These are phyloP conservation scores for Amblyjoppa fuscipennis DNA, from an alignment of 2,888 invertebrate species.

Conservation along the genomic window DNA sequence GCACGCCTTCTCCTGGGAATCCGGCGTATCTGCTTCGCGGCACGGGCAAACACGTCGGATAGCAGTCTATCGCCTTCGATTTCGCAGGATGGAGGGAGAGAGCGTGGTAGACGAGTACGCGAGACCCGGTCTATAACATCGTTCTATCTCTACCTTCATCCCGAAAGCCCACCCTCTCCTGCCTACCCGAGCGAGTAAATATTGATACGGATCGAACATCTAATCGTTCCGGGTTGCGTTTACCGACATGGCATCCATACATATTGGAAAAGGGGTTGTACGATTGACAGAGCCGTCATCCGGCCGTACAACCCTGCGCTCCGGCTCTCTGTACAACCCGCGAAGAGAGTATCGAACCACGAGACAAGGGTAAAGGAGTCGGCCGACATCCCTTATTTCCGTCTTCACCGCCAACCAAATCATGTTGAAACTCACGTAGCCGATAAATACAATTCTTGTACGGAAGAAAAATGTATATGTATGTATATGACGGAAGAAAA, in stretches of 20 bases:
- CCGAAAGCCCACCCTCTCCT: conserved; percentile 26
- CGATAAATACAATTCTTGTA: background rate
- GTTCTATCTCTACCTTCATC: conserved; percentile 47
- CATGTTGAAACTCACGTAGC: background rate
- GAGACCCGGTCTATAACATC: conserved; percentile 54
- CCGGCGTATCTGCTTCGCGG: conserved; percentile 80
- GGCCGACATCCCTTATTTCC: background rate
- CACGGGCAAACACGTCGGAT: conserved; percentile 82
- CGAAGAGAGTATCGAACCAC: background rate
- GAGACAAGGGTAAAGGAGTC: conserved; percentile 21
- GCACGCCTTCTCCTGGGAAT: conserved; percentile 83
- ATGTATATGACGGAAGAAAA: too few relatives aligned
- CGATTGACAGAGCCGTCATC: conserved; percentile 66
- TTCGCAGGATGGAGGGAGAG: conserved; percentile 77
- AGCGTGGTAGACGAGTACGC: conserved; percentile 32
- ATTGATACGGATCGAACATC: conserved; percentile 84
- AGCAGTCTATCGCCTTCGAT: conserved; percentile 77
- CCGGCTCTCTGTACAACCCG: background rate
- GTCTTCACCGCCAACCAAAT: background rate
- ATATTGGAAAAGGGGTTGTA: conserved; percentile 68
- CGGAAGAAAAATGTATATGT: background rate
- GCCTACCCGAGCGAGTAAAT: conserved; percentile 77
- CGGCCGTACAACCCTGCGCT: conserved; percentile 49
- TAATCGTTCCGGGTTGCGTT: conserved; percentile 81
- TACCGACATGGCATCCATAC: conserved; percentile 78